Evolutionary conservation across 2,888 invertebrate genomes (phyloP).

Genomic region (Dolomedes plantarius): DNA sequence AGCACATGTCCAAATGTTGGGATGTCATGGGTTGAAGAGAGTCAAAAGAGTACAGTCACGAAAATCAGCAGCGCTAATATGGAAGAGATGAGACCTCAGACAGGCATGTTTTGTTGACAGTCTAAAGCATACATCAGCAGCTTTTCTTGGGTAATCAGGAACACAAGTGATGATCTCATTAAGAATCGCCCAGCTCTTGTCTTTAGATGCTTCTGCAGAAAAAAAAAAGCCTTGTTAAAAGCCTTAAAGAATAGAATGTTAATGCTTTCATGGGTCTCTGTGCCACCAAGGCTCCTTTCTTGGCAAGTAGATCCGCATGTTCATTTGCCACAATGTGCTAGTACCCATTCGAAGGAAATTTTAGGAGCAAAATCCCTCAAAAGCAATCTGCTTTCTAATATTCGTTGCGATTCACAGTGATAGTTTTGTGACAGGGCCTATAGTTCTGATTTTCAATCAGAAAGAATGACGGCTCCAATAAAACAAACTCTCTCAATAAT

Average conservation of each 20-base stretch:
- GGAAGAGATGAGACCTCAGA: not conserved
- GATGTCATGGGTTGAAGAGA: not conserved
- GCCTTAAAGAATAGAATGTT: not conserved
- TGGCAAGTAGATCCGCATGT: not conserved
- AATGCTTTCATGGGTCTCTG: not conserved
- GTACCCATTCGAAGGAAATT: not conserved
- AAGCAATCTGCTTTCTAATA: no score
- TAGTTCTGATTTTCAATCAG: no score
- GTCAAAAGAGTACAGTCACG: no score
- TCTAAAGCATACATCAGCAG: not conserved
- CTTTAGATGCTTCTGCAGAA: not conserved
- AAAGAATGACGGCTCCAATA: no score
- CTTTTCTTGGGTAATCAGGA: not conserved
- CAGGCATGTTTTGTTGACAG: not conserved
- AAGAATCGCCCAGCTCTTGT: not conserved
- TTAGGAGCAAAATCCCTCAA: no score
- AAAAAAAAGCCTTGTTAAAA: not conserved
- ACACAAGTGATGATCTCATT: not conserved
- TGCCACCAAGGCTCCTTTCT: not conserved
- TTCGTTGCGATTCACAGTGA: no score
- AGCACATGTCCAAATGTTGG: not conserved
- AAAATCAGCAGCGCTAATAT: not conserved
- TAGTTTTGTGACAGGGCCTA: no score
- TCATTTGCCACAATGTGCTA: not conserved
- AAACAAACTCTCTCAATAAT: no score